These are phyloP conservation scores for Blennius ocellaris DNA, from an alignment of 2,113 vertebrate genomes.

Conservation along the genomic window DNA sequence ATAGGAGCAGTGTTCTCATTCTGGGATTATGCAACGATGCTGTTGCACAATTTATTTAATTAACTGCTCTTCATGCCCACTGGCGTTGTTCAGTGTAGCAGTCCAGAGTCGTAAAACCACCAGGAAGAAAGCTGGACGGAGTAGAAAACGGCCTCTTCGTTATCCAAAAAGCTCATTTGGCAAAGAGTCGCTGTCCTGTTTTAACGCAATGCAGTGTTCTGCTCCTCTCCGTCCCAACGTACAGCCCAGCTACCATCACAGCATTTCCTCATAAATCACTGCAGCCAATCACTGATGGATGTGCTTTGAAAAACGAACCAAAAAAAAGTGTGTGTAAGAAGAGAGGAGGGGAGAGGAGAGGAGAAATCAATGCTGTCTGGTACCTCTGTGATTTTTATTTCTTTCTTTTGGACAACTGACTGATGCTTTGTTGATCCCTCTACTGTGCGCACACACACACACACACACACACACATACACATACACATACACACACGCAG, in stretches of 20 bases:
- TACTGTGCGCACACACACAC: not conserved
- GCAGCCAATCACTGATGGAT: conserved; percentile 60
- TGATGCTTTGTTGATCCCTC: conserved; percentile 56
- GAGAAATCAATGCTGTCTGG: conserved; percentile 57
- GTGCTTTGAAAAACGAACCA: conserved; percentile 32
- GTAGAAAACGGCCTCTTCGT: conserved; percentile 25
- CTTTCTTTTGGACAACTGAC: conserved; percentile 19
- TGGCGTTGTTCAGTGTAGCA: not conserved
- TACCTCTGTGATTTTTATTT: not conserved
- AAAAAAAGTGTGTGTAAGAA: conserved; percentile 2
- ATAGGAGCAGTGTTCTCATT: conserved; percentile 9
- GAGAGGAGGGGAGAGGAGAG: too few species aligned
- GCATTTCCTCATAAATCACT: conserved; percentile 56
- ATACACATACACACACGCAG: too few species aligned
- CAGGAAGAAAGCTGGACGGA: conserved; percentile 15
- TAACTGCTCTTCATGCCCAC: not conserved
- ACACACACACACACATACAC: not conserved
- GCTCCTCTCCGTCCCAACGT: conserved; percentile 26
- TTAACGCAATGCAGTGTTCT: conserved; percentile 45
- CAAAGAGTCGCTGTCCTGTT: conserved; percentile 39
- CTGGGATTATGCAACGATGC: not conserved
- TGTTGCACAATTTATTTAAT: conserved; percentile 15
- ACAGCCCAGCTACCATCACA: conserved; percentile 6
- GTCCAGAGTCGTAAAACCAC: conserved; percentile 24
- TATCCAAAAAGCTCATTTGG: conserved; percentile 63